These are phyloP conservation scores for Corythornis madagascariensis DNA, from an alignment of 2,113 vertebrate genomes.

Conservation along the genomic window DNA sequence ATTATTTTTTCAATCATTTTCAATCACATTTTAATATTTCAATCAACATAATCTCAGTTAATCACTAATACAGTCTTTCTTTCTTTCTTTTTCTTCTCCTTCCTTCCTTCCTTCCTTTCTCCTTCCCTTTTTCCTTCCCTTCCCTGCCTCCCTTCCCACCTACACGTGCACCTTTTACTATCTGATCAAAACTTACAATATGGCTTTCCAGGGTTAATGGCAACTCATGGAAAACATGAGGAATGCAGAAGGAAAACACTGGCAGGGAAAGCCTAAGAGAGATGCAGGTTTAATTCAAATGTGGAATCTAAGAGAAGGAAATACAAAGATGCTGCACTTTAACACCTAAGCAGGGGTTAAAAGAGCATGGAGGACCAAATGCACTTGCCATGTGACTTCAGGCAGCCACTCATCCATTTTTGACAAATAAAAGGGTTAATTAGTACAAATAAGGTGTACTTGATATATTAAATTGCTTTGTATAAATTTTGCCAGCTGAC, in stretches of 20 bases:
- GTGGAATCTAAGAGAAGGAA: background rate
- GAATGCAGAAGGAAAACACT: background rate
- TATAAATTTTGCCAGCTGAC: background rate
- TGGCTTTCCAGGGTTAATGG: background rate
- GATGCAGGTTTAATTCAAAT: background rate
- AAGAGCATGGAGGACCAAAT: background rate
- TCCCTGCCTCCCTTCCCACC: no score
- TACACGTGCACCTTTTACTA: background rate
- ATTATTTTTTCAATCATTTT: no score
- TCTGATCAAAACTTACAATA: background rate
- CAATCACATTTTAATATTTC: background rate
- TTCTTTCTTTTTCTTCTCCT: background rate
- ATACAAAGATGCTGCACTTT: background rate
- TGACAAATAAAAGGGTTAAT: background rate
- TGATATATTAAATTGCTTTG: background rate
- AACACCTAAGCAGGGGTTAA: background rate
- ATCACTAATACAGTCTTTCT: background rate
- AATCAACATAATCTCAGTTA: background rate
- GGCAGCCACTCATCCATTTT: background rate
- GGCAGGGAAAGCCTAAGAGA: background rate
- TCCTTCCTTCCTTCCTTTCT: no score
- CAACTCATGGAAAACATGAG: background rate
- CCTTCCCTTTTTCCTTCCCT: no score
- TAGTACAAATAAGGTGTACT: background rate
- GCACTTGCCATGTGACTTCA: background rate